Conservation (phyloP, 2,797 vertebrate genomes). For the Oreochromis grahami region DNA sequence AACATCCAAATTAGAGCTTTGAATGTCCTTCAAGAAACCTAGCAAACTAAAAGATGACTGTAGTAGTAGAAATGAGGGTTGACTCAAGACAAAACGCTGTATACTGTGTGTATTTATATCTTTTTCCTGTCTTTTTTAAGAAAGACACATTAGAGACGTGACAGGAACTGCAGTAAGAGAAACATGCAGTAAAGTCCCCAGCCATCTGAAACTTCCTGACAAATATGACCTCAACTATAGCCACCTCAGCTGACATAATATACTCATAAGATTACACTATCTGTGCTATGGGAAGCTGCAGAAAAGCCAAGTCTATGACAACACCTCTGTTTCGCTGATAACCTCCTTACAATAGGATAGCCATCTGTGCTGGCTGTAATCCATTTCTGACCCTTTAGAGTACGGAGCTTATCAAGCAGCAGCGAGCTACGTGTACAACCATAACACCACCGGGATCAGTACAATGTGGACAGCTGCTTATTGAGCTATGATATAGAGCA, state of each 20-base stretch:
- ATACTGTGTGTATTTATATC: neutral
- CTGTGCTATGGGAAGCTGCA: neutral
- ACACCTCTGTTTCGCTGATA: neutral
- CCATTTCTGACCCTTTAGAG: neutral
- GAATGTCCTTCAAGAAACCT: neutral
- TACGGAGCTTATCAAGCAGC: constrained; percentile 12
- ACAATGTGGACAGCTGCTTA: constrained; percentile 25
- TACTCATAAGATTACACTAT: neutral
- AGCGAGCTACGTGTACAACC: neutral
- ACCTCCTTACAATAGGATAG: neutral
- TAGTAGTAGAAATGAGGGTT: neutral
- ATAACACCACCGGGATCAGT: constrained; percentile 13
- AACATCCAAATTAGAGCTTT: neutral
- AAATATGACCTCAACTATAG: neutral
- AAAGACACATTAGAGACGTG: neutral
- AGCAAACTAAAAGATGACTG: neutral
- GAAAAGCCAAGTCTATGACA: neutral
- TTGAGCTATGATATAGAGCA: constrained; percentile 46
- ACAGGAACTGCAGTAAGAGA: neutral
- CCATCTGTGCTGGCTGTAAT: neutral
- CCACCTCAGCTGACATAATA: neutral
- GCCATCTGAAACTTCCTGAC: neutral
- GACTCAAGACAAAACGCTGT: neutral
- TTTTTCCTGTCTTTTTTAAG: neutral
- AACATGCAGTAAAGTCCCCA: neutral